Evolutionary conservation across 1,140 invertebrate genomes (phyloP), one percentile per base, ranked within the genome.

Genomic region (Paraescarpia echinospica): DNA sequence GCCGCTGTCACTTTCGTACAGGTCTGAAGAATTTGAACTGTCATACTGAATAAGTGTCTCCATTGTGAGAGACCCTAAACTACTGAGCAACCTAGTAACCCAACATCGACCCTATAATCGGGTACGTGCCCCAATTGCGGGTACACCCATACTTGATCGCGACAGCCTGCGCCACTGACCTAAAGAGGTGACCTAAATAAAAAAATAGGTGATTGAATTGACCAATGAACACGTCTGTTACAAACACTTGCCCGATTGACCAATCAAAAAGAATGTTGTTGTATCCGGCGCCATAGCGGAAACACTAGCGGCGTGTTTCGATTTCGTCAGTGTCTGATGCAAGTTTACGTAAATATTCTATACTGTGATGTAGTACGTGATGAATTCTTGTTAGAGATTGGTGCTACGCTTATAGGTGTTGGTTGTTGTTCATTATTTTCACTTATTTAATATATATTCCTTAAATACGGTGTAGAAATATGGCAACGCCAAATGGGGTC

Each of bases 281-380:
- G 22, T 27, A 77, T 77, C 18, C 59, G 59, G 59, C 59, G 59
- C 59, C 59, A 77, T 77, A 77, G 59, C 59, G 59, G 59, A 77
- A 77, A 77, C 59, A 77, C 59, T 77, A 77, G 59, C 59, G 59
- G 59, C 59, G 59, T 77, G 59, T 77, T 77, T 77, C 59, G 59
- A 77, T 27, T 77, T 77, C 59, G 59, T 77, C 59, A 77, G 22
- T 77, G 59, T 77, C 59, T 77, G 59, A 77, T 77, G 59, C 59
- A 77, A 77, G 59, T 77, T 77, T 22, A 77, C 59, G 59, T 77
- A 18, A 77, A 22, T 77, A 22, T 27, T 77, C 59, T 12, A 77
- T 18, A 77, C 2, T 77, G 59, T 77, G 0, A 77, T 77, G 59
- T 31, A 77, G 59, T 77, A 77, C 59, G 59, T 18, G 59, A 77